phyloP scores from a whole-genome alignment of 2,888 invertebrate genomes.

The Synanthedon formicaeformis region DNA sequence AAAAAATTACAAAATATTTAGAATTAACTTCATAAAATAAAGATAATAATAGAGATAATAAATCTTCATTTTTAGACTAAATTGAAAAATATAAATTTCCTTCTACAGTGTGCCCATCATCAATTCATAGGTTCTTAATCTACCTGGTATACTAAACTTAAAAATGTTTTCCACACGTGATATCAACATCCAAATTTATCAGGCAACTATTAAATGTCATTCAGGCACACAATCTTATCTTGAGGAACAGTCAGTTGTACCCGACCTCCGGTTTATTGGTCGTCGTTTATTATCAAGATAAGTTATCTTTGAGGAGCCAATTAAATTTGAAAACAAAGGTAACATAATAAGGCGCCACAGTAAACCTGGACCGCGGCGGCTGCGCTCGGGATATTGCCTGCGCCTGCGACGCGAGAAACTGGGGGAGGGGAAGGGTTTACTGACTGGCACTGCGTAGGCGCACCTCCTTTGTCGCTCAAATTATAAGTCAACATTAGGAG shows the following conservation, averaged over 20 bases:
- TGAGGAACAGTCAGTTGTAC: constrained; percentile 49
- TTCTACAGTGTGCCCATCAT: no score
- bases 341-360: constrained; percentile 67
- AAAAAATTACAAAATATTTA: no score
- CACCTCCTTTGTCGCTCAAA: constrained; percentile 51
- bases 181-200: not conserved
- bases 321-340: constrained; percentile 71
- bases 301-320: constrained; percentile 67
- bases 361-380: constrained; percentile 23
- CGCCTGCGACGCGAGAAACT: constrained; percentile 7
- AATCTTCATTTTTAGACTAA: no score
- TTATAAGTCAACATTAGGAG: constrained; percentile 32
- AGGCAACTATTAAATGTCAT: constrained; percentile 45
- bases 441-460: constrained; percentile 50
- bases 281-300: constrained; percentile 70
- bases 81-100: no score
- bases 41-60: no score
- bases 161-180: not conserved
- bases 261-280: constrained; percentile 64
- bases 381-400: constrained; percentile 9
- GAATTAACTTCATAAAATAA: no score
- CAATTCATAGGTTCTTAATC: no score
- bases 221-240: constrained; percentile 52
- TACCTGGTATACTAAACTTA: not conserved
- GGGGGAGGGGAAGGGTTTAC: constrained; percentile 27